Evolutionary conservation across 2,888 invertebrate genomes (phyloP).

Genomic region (Himalopsyche japonica): DNA sequence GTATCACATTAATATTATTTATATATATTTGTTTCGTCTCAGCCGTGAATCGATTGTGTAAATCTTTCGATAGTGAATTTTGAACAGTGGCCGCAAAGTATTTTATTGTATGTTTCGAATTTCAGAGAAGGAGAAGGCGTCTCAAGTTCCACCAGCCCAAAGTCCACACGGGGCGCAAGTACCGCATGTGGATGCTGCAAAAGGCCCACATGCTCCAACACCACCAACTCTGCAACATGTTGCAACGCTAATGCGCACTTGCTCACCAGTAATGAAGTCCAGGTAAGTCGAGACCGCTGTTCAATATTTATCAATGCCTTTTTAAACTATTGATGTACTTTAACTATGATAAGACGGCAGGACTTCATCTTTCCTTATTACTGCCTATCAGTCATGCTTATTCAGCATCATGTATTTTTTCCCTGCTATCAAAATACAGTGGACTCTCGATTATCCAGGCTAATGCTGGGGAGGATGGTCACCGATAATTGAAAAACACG

Average conservation of each 20-base stretch:
- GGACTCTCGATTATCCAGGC: no score
- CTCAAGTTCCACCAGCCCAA: conserved; percentile 87
- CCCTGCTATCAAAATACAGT: no score
- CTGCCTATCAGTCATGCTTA: background rate
- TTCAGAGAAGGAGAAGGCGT: conserved; percentile 73
- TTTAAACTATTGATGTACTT: no score
- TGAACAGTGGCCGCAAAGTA: no score
- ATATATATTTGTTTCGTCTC: no score
- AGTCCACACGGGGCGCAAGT: conserved; percentile 78
- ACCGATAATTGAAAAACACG: no score
- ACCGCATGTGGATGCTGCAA: conserved; percentile 64
- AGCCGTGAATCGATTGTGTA: no score
- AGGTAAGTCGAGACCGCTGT: conserved; percentile 51
- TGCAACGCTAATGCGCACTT: conserved; percentile 56
- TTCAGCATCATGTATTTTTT: background rate
- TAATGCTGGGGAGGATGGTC: no score
- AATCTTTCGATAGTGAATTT: no score
- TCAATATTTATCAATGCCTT: background rate
- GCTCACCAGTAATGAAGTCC: conserved; percentile 69
- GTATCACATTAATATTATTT: no score
- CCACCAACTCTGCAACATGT: conserved; percentile 50
- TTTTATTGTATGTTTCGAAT: background rate
- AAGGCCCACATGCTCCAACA: conserved; percentile 64
- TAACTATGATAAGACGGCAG: no score
- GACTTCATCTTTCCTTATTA: background rate